Percentiles rank a stretch among this genome's conserved stretches.
Conservation (phyloP, 2,888 invertebrate species). For the Anthophora plumipes region DNA sequence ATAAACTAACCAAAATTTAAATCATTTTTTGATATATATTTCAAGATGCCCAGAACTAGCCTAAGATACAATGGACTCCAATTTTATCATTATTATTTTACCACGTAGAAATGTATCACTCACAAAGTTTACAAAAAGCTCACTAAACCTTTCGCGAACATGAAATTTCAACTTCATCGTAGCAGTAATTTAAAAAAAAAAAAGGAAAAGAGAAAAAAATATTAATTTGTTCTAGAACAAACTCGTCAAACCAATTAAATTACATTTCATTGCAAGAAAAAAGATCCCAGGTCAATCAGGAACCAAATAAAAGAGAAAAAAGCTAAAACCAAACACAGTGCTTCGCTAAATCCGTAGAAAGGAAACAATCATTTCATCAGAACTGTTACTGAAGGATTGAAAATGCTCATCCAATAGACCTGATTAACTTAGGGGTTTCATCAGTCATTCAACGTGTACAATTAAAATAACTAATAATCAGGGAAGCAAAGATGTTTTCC, state of each 20-base stretch:
- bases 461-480: constrained; percentile 17
- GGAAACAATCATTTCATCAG: background rate
- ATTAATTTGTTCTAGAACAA: background rate
- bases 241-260: background rate
- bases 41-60: too few relatives aligned
- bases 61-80: too few relatives aligned
- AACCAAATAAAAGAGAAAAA: background rate
- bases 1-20: too few relatives aligned
- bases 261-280: background rate
- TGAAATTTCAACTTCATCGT: background rate
- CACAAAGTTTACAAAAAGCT: background rate
- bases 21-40: too few relatives aligned
- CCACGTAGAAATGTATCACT: background rate
- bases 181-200: background rate
- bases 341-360: too few relatives aligned
- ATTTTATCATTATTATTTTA: too few relatives aligned
- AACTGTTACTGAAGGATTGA: background rate
- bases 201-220: background rate
- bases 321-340: background rate
- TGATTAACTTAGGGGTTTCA: background rate
- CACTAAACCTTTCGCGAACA: background rate
- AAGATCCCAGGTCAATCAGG: too few relatives aligned
- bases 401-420: background rate
- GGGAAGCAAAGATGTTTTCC: background rate
- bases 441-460: background rate